Conservation (phyloP, 2,113 vertebrate genomes). For the Brienomyrus longianalis region DNA sequence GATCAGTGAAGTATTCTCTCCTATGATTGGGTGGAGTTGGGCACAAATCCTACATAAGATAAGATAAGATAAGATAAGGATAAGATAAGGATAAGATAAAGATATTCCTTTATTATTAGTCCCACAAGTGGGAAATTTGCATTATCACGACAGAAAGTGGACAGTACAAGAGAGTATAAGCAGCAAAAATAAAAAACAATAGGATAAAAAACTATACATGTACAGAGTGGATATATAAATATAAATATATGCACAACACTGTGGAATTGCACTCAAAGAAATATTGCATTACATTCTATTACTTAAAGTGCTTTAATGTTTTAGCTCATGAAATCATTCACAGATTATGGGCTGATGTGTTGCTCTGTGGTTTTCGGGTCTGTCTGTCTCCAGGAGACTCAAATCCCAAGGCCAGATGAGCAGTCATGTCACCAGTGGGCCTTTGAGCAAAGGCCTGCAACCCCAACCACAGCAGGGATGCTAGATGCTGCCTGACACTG, state of each 20-base stretch:
- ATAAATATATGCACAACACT: too few relatives aligned
- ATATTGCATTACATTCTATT: background rate
- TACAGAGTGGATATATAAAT: too few relatives aligned
- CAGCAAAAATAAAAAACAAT: too few relatives aligned
- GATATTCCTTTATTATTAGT: too few relatives aligned
- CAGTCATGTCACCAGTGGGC: background rate
- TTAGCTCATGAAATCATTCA: background rate
- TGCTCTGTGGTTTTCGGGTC: background rate
- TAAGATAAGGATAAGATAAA: too few relatives aligned
- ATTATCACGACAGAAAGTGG: too few relatives aligned
- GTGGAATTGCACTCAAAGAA: too few relatives aligned
- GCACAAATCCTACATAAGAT: background rate
- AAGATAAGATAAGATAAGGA: too few relatives aligned
- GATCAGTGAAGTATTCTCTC: background rate
- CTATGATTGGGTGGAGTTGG: background rate
- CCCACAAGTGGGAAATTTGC: too few relatives aligned
- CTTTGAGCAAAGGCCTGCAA: background rate
- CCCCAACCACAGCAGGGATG: background rate
- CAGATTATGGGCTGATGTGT: background rate
- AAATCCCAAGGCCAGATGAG: background rate
- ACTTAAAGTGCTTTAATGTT: background rate
- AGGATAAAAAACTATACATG: too few relatives aligned
- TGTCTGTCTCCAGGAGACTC: background rate
- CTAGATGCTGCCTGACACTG: background rate
- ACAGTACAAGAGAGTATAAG: too few relatives aligned